Evolutionary conservation across 2,797 vertebrate species (phyloP).

Genomic region (Artibeus lituratus): DNA sequence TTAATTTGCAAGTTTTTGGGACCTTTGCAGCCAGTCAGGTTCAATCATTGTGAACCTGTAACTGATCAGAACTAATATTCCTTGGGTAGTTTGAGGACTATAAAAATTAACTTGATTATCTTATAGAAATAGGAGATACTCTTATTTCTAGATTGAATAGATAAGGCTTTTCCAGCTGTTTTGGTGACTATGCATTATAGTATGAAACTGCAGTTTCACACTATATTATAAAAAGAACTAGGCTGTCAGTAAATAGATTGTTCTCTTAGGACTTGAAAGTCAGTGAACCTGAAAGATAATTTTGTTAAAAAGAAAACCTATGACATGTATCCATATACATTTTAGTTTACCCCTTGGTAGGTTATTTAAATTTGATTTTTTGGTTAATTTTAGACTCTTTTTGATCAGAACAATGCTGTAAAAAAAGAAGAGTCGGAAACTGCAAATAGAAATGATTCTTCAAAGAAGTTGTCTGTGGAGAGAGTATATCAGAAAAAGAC

Average conservation of each 20-base stretch:
- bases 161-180: neutral
- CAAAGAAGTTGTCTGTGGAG: conserved; percentile 97
- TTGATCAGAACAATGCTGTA: conserved; percentile 89
- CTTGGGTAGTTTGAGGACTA: conserved; percentile 19
- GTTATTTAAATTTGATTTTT: conserved; percentile 75
- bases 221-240: neutral
- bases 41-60: neutral
- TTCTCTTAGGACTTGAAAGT: conserved; percentile 23
- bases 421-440: conserved; percentile 92
- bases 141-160: neutral
- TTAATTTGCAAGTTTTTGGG: neutral
- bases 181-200: neutral
- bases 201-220: neutral
- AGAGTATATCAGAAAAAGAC: conserved; percentile 99
- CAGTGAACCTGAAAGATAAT: neutral
- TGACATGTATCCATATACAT: conserved; percentile 50
- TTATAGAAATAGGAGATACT: conserved; percentile 9
- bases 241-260: neutral
- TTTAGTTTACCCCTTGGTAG: conserved; percentile 66
- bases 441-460: conserved; percentile 89
- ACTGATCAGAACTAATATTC: neutral
- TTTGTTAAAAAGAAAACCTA: conserved; percentile 22
- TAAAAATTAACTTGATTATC: neutral
- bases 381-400: conserved; percentile 88
- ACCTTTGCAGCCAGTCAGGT: neutral